Percentiles rank a stretch among this genome's conserved stretches.
Evolutionary conservation across 2,888 invertebrate species (phyloP).

Genomic region (Andrena marginata): DNA sequence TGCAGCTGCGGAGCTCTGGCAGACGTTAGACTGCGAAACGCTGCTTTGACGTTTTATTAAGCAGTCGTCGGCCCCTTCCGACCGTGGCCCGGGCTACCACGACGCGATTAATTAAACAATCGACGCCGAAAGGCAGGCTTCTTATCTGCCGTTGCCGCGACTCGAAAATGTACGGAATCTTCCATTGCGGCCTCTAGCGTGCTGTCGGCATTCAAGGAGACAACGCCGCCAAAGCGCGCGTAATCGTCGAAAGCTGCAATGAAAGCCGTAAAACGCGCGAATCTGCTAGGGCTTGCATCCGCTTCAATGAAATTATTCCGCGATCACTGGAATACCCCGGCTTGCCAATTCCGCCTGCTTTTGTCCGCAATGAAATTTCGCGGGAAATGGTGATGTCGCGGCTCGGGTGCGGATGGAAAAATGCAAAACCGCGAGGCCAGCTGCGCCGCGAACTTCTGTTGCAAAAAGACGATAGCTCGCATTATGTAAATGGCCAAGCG

Average conservation of each 20-base stretch:
- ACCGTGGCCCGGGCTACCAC: conserved; percentile 5
- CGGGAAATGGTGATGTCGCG: conserved; percentile 2
- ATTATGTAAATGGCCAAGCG: background rate
- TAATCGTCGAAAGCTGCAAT: background rate
- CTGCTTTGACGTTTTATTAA: conserved; percentile 57
- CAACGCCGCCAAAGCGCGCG: too few species aligned
- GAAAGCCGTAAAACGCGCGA: background rate
- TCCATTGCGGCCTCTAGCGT: too few species aligned
- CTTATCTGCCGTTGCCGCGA: background rate
- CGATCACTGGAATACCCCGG: background rate
- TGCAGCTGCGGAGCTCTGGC: background rate
- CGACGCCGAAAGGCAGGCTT: conserved; percentile 38
- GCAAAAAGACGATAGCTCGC: background rate
- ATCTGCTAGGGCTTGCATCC: background rate
- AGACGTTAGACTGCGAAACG: conserved; percentile 29
- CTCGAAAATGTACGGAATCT: background rate
- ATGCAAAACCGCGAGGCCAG: background rate
- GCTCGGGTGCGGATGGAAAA: background rate
- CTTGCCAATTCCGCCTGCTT: conserved; percentile 1
- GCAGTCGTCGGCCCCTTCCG: conserved; percentile 17
- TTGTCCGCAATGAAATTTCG: background rate
- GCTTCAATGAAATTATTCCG: background rate
- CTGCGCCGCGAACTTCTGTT: background rate
- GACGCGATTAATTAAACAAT: conserved; percentile 42
- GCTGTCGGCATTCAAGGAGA: too few species aligned